phyloP scores from a whole-genome alignment of 2,797 vertebrate species.

The Periophthalmus magnuspinnatus region DNA sequence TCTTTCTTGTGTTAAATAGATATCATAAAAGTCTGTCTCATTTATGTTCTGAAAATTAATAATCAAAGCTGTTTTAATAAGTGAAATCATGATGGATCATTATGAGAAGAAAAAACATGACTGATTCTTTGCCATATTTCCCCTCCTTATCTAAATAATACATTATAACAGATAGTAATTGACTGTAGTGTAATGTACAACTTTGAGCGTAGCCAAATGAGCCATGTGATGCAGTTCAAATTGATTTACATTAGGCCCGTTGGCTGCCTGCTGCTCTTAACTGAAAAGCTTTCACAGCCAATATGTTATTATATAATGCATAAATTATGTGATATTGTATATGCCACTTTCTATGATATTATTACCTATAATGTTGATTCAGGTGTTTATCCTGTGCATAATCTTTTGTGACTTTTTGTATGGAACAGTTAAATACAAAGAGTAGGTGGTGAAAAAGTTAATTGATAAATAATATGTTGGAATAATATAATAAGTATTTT shows the following conservation, averaged over 20 bases:
- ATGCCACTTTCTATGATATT: no score
- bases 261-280: neutral
- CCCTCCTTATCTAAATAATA: neutral
- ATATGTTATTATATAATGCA: neutral
- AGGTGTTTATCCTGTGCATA: no score
- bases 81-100: no score
- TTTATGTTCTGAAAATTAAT: no score
- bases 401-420: neutral
- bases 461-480: neutral
- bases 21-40: no score
- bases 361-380: no score
- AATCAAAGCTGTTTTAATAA: no score
- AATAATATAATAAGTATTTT: no score
- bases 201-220: slow-evolving; percentile 2
- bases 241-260: neutral
- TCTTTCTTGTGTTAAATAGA: no score
- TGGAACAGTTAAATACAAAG: neutral
- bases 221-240: neutral
- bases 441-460: neutral
- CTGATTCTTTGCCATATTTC: no score
- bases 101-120: no score
- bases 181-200: neutral
- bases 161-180: neutral
- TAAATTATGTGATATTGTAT: neutral
- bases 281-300: neutral